Conservation (phyloP, 2,797 vertebrate species). For the Myiotriccus ornatus region DNA sequence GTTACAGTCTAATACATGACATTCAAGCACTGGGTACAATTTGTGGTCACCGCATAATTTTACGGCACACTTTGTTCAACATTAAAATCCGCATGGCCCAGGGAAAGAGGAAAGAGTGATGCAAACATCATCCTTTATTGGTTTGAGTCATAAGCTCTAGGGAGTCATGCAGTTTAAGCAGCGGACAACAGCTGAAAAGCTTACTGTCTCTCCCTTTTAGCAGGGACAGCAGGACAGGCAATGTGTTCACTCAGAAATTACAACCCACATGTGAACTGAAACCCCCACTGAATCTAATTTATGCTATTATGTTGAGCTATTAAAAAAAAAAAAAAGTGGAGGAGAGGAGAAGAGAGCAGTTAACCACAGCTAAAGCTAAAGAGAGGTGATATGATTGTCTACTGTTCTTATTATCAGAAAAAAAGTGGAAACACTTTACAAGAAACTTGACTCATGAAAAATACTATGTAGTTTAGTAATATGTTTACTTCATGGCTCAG, state of each 20-base stretch:
- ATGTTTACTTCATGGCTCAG: background rate
- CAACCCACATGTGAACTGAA: background rate
- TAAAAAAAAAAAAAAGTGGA: fast-evolving
- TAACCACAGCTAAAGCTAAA: background rate
- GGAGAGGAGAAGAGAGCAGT: background rate
- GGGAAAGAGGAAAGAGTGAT: background rate
- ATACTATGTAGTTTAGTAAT: background rate
- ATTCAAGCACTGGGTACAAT: background rate
- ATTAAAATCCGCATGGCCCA: background rate
- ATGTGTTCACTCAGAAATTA: background rate
- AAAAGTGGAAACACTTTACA: background rate
- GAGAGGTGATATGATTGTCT: background rate
- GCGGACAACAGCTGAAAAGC: background rate
- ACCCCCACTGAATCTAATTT: background rate
- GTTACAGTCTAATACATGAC: background rate
- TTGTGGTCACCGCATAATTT: background rate
- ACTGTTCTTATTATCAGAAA: background rate
- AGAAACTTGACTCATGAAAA: background rate
- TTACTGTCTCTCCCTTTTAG: background rate
- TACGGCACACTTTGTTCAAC: background rate
- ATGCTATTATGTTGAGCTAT: background rate
- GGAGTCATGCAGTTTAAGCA: background rate
- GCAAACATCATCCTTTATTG: background rate
- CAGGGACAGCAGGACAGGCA: background rate
- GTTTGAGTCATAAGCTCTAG: background rate